These are phyloP conservation scores for Enteromius radiatus DNA, from an alignment of 2,797 vertebrate species.

Conservation along the genomic window DNA sequence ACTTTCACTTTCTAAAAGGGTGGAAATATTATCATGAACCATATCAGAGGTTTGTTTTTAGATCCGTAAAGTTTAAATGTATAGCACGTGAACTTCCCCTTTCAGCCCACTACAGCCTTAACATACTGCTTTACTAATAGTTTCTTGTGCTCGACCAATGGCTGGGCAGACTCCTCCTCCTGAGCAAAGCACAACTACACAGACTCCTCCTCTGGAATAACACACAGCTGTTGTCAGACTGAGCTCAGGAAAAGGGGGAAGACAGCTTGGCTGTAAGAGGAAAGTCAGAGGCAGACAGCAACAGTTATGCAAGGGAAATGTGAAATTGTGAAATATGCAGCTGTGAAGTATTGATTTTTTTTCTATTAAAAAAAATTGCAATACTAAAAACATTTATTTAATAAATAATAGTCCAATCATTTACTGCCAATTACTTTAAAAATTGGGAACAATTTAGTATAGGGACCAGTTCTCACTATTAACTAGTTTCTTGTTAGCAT, in stretches of 20 bases:
- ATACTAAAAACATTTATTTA: not conserved
- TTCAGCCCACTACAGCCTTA: slow-evolving; percentile 48
- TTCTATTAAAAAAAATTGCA: not conserved
- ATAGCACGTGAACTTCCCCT: slow-evolving; percentile 44
- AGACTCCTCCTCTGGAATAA: slow-evolving; percentile 50
- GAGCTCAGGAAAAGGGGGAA: slow-evolving; percentile 39
- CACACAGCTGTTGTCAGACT: slow-evolving; percentile 61
- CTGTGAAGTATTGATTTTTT: not conserved
- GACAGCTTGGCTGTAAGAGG: slow-evolving; percentile 14
- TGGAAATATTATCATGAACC: not conserved
- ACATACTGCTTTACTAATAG: slow-evolving; percentile 47
- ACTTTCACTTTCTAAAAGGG: slow-evolving; percentile 12
- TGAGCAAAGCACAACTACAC: slow-evolving; percentile 10
- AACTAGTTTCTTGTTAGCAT: not conserved
- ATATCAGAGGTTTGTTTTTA: slow-evolving; percentile 8
- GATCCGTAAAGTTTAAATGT: slow-evolving; percentile 29
- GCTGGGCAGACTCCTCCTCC: slow-evolving; percentile 47
- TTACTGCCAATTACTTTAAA: not conserved
- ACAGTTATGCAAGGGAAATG: slow-evolving; percentile 4
- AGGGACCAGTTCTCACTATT: not conserved
- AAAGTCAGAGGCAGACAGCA: slow-evolving; percentile 19
- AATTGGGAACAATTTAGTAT: not conserved
- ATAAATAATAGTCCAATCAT: no score
- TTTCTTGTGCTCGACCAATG: slow-evolving; percentile 44
- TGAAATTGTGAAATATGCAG: not conserved